Evolutionary conservation across 2,888 invertebrate genomes (phyloP), one percentile per base, ranked within the genome.

Genomic region (Lepidocyrtinus sp.): DNA sequence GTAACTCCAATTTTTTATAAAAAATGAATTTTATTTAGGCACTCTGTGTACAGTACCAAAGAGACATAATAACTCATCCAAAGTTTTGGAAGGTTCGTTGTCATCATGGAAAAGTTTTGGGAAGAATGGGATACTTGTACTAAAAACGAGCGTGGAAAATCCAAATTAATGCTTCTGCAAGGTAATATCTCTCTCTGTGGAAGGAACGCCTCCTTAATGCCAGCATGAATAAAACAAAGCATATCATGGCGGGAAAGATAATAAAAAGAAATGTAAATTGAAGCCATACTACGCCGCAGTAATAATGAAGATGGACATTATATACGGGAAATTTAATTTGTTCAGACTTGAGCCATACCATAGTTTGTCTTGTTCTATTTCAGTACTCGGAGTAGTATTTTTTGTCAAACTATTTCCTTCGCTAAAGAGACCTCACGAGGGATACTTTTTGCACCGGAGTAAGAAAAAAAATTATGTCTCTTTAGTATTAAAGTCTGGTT

Each of bases 271-370:
- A 55, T n/a, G 55, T n/a, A 55, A 55, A 55, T 9, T 55, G 55
- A 55, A 55, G 55, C 55, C 55, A n/a, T 55, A 55, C 17, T 55
- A 7, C n/a, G 17, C n/a, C 17, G 55, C 46, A 21, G 22, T 21
- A 70, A 55, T 75, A 75, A 75, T 75, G 69, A 75, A 64, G 64
- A 75, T 75, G 50, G 75, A 75, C 75, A 75, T 24, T 64, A 46
- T 75, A 55, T 55, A n/a, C 17, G 2, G 55, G 55, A 55, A 55
- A 55, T 55, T 55, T 55, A 55, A 55, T 55, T 55, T 55, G 55
- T 55, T 55, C 55, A n/a, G 55, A n/a, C 55, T 15, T 55, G 17
- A 55, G 17, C 9, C 55, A n/a, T 55, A 55, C 55, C 55, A 55
- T n/a, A 55, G 15, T 55, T 55, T 55, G 55, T 55, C 55, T 55